A percentile compares a stretch with the other conserved stretches of the same genome.
Conservation (phyloP, 2,797 vertebrate genomes). For the Notoglanidium macrostoma region DNA sequence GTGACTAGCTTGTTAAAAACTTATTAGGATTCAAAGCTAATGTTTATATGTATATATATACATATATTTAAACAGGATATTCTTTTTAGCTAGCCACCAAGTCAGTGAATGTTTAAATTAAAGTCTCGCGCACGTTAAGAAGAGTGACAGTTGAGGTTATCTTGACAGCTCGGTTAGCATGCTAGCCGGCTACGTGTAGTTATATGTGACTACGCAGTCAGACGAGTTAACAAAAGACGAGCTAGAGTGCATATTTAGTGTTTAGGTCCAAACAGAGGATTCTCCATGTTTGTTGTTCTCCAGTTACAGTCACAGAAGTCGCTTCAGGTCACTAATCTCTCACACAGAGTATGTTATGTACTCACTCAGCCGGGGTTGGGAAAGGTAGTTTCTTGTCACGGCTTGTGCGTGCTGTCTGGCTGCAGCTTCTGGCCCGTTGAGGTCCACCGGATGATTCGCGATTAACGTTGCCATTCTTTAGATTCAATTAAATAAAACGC, state of each 20-base stretch:
- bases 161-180: conserved; percentile 16
- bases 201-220: too few species aligned
- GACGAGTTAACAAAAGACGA: not conserved
- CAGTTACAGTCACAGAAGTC: not conserved
- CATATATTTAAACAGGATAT: not conserved
- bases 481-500: not conserved
- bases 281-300: not conserved
- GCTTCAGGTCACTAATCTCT: not conserved
- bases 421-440: conserved; percentile 73
- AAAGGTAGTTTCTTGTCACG: conserved; percentile 81
- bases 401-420: conserved; percentile 78
- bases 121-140: not conserved
- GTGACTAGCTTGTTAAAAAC: not conserved
- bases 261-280: too few species aligned
- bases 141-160: not conserved
- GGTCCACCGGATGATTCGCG: conserved; percentile 72
- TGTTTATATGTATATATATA: not conserved
- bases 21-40: not conserved
- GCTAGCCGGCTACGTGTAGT: not conserved
- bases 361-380: conserved; percentile 81
- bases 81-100: not conserved
- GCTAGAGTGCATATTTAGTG: too few species aligned
- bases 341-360: conserved; percentile 6
- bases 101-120: too few species aligned
- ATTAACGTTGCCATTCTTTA: conserved; percentile 74